Percentiles rank a stretch among this genome's conserved stretches.
phyloP scores from a whole-genome alignment of 2,113 vertebrate genomes.

The Aspiorhynchus laticeps region DNA sequence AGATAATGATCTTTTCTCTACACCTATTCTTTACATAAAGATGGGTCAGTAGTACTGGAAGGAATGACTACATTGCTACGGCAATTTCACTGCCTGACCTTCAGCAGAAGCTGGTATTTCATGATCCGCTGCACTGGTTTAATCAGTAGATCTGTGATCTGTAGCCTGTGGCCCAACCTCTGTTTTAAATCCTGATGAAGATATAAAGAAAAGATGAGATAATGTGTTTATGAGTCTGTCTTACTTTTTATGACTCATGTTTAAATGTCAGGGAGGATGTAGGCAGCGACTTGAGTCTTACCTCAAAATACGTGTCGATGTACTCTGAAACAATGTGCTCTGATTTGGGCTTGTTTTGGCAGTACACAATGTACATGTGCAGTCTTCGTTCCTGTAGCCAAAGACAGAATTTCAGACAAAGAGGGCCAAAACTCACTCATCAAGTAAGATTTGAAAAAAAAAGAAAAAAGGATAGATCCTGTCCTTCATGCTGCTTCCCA shows the following conservation, averaged over 20 bases:
- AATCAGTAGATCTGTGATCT: slow-evolving; percentile 93
- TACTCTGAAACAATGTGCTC: slow-evolving; percentile 98
- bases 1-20: background rate
- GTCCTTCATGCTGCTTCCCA: background rate
- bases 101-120: slow-evolving; percentile 96
- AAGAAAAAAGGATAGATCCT: background rate
- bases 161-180: slow-evolving; percentile 89
- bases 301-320: slow-evolving; percentile 98
- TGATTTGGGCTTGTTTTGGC: slow-evolving; percentile 99
- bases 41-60: background rate
- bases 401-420: background rate
- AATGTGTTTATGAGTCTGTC: background rate
- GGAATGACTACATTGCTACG: background rate
- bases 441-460: background rate
- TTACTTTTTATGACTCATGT: slow-evolving; percentile 19
- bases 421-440: background rate
- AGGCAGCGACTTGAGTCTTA: slow-evolving; percentile 62
- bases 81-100: slow-evolving; percentile 74
- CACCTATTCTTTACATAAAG: background rate
- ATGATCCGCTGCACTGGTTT: slow-evolving; percentile 97
- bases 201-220: background rate
- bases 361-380: slow-evolving; percentile 99
- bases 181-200: slow-evolving; percentile 89
- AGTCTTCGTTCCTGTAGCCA: slow-evolving; percentile 88
- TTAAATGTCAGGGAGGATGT: background rate